Evolutionary conservation across 2,113 vertebrate genomes (phyloP), one percentile per base, ranked within the genome.

Genomic region (Zeus faber): DNA sequence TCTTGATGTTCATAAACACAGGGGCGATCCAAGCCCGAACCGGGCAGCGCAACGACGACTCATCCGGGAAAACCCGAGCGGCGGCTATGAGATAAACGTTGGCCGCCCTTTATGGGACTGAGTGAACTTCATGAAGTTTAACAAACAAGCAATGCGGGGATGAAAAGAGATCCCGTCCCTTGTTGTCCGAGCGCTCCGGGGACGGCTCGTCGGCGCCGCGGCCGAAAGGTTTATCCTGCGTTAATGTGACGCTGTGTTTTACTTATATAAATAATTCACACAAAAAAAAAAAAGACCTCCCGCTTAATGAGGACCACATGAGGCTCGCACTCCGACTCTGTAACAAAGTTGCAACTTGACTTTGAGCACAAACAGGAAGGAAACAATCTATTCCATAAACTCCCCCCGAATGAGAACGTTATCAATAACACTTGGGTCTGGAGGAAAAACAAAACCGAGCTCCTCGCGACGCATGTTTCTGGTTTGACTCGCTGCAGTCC

Each of bases 301-400:
- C 8, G 51, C 69, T 56, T 75, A 81, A 83, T 70, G 69, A 66
- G 52, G 49, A 80, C 65, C 73, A 82, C 58, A 39, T 66, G 40
- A 7, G 21, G 27, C 50, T 76, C 57, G 70, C 41, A 62, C 62
- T 51, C 69, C 72, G 72, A 79, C 79, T 80, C 80, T 39, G 56
- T 55, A 79, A 75, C 66, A 72, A 76, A 81, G 67, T 74, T 65
- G 76, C 21, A 70, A 81, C 72, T 62, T 18, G 54, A 81, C 56
- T 11, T 39, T 50, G 49, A 76, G 71, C 62, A 63, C 77, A 84
- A 83, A 86, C 85, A 85, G 82, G 82, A 85, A 84, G 81, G 82
- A 85, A 87, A 85, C 69, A 43, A 77, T 79, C 63, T 82, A 73
- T 82, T 84, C 59, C 58, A 69, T 74, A 82, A 79, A 80, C 74